Conservation (phyloP, 2,888 invertebrate genomes). For the Coecobrya sp. region DNA sequence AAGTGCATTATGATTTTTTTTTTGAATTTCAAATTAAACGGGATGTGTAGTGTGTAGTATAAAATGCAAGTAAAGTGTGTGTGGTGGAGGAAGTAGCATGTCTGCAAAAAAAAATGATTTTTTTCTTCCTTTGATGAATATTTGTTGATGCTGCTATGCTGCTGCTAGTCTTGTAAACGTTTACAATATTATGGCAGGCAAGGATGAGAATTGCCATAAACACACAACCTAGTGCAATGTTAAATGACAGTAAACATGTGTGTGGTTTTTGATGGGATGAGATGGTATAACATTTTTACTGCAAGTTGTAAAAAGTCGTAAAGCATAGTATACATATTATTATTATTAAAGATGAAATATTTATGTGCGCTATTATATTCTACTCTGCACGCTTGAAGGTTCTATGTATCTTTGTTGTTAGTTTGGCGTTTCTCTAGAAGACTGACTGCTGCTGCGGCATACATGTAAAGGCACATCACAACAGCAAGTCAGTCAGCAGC, state of each 20-base stretch:
- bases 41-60: background rate
- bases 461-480: background rate
- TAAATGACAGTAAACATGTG: slow-evolving; percentile 27
- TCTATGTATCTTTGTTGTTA: background rate
- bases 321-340: background rate
- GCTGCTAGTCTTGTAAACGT: slow-evolving; percentile 13
- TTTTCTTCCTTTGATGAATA: too few species aligned
- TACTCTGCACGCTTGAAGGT: slow-evolving; percentile 23
- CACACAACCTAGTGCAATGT: background rate
- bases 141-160: background rate
- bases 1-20: background rate
- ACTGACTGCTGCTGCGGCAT: background rate
- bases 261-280: slow-evolving; percentile 29
- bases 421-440: background rate
- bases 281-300: background rate
- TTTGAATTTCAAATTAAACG: slow-evolving; percentile 26
- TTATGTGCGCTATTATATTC: slow-evolving; percentile 18
- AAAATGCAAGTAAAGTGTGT: background rate
- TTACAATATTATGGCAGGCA: slow-evolving; percentile 16
- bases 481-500: background rate
- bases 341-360: slow-evolving; percentile 26
- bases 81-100: background rate
- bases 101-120: background rate
- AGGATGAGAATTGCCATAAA: background rate
- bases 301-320: background rate